Evolutionary conservation across 1,140 invertebrate genomes (phyloP).

Genomic region (Magallana angulata): DNA sequence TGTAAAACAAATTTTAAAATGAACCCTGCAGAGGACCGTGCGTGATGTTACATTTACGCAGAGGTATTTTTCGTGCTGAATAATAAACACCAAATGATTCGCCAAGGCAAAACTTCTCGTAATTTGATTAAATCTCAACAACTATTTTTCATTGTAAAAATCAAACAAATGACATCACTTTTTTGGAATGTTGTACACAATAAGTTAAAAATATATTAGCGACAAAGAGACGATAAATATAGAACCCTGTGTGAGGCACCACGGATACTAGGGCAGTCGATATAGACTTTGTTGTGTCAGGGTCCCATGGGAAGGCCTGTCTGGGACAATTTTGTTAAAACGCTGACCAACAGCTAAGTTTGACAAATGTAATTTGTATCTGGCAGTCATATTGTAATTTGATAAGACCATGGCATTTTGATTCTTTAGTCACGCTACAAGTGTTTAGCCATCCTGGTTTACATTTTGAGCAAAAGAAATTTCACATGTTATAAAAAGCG

Average conservation of each 20-base stretch:
- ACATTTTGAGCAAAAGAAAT: not conserved
- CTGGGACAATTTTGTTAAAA: conserved; percentile 28
- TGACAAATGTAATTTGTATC: conserved; percentile 28
- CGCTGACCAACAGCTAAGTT: conserved; percentile 14
- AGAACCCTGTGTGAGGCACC: not conserved
- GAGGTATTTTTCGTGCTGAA: conserved; percentile 25
- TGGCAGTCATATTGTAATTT: conserved; percentile 31
- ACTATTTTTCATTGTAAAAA: too few species aligned
- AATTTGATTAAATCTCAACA: too few species aligned
- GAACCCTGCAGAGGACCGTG: not conserved
- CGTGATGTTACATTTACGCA: conserved; percentile 11
- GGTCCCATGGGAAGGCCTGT: conserved; percentile 13
- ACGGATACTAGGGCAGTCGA: not conserved
- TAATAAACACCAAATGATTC: conserved; percentile 29
- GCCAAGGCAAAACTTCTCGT: too few species aligned
- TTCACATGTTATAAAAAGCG: too few species aligned
- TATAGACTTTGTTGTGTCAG: conserved; percentile 4
- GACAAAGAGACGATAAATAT: not conserved
- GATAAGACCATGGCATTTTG: conserved; percentile 3
- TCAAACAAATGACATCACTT: too few species aligned
- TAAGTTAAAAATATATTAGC: too few species aligned
- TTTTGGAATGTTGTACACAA: too few species aligned
- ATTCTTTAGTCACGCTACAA: not conserved
- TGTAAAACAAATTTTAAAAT: conserved; percentile 15
- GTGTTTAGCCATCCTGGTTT: not conserved